Base-by-base conservation (phyloP, 2,113 vertebrate genomes). In the Capreolus pygargus region DNA sequence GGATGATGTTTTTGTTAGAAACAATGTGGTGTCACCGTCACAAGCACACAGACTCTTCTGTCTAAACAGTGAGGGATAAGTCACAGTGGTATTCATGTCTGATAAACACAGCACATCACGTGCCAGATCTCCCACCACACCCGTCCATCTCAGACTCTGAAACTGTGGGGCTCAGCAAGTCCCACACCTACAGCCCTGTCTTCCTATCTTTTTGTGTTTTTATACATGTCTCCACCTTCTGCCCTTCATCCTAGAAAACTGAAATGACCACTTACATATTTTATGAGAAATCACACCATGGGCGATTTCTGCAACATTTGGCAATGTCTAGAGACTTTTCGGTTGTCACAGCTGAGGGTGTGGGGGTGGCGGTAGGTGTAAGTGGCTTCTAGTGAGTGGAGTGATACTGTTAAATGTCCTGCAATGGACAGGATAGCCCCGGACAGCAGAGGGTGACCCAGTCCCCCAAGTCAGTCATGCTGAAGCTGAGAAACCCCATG, bases 161-260 rank as follows among this genome's bases (percentile, higher is more conserved):
- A 16, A 45, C 12, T 0, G 1, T 17, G n/a, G 67, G 25, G n/a
- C 2, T 36, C 64, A 14, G 5, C 52, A 30, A 7, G 57, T 45
- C 30, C 43, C 36, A 28, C 45, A 30, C 7, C 47, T 50, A 15
- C 13, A 16, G 39, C 25, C 13, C 23, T 36, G 39, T 45, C 83
- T 79, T 92, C 3, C 52, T 43, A 4, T 64, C 45, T 54, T 57
- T 74, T 28, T 28, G 50, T 50, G 39, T n/a, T 76, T 70, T 79
- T 54, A n/a, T 58, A 43, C 45, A 74, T 87, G 85, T 97, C 33
- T 67, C 74, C 14, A 87, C 27, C 15, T 58, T 78, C 39, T 81
- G 17, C 27, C 23, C 43, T 85, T 82, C 45, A n/a, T 84, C 87
- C 39, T 87, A 5, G 36, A 81, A 61, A 47, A 81, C 47, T 25